A percentile compares a stretch with the other conserved stretches of the same genome.
Evolutionary conservation across 2,888 invertebrate genomes (phyloP).

Genomic region (Danaus chrysippus): DNA sequence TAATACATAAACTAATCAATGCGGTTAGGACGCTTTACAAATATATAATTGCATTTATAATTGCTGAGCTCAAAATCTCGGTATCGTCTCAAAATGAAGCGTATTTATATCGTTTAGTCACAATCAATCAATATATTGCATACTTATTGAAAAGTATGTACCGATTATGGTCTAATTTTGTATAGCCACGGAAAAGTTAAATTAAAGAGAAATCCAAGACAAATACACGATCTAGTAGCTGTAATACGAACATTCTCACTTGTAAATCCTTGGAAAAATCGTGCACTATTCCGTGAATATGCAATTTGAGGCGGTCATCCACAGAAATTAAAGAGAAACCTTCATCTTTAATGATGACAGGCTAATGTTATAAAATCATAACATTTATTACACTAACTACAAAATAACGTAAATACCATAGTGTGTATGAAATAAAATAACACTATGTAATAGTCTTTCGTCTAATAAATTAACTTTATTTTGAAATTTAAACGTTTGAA

Average conservation of each 20-base stretch:
- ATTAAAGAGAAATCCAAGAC: constrained; percentile 10
- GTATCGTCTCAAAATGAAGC: too few relatives aligned
- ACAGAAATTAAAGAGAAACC: constrained; percentile 48
- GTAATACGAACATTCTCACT: constrained; percentile 21
- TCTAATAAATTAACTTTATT: too few relatives aligned
- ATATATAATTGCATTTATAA: not conserved
- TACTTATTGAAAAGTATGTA: too few relatives aligned
- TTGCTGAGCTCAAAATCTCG: too few relatives aligned
- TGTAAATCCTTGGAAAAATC: constrained; percentile 58
- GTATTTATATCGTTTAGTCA: too few relatives aligned
- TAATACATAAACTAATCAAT: constrained; percentile 12
- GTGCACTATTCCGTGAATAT: constrained; percentile 56
- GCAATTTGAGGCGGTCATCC: constrained; percentile 55
- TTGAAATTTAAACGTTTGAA: too few relatives aligned
- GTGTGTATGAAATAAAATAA: too few relatives aligned
- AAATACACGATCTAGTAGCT: constrained; percentile 18
- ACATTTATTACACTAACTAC: constrained; percentile 1
- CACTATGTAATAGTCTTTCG: too few relatives aligned
- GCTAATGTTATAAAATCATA: constrained; percentile 11
- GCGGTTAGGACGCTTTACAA: constrained; percentile 8
- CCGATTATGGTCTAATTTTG: too few relatives aligned
- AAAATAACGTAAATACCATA: not conserved
- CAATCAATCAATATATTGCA: too few relatives aligned
- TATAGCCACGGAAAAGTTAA: too few relatives aligned
- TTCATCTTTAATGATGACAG: constrained; percentile 15